These are phyloP conservation scores for Tapirus indicus DNA, from an alignment of 2,797 vertebrate species.

Conservation along the genomic window DNA sequence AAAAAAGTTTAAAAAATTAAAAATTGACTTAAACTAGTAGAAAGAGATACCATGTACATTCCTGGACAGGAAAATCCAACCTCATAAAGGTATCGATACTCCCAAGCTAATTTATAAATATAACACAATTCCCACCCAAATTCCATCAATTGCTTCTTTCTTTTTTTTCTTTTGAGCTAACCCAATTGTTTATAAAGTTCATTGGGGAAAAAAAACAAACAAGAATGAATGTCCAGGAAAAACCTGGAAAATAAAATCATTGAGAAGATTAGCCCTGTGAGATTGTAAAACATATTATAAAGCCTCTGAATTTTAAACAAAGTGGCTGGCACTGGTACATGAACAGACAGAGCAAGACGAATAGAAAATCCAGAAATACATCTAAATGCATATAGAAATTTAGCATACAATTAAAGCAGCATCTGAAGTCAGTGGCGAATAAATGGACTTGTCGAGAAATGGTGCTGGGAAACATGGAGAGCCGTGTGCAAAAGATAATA, in stretches of 20 bases:
- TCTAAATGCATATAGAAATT: not conserved
- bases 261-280: not conserved
- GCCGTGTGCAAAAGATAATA: not conserved
- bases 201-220: not conserved
- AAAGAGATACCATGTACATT: not conserved
- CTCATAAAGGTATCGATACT: not conserved
- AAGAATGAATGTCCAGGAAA: not conserved
- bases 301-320: not conserved
- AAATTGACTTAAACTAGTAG: not conserved
- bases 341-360: not conserved
- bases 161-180: not conserved
- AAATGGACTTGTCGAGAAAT: not conserved
- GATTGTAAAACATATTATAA: not conserved
- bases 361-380: not conserved
- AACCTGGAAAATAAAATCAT: not conserved
- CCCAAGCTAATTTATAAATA: not conserved
- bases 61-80: not conserved
- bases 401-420: not conserved
- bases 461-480: not conserved
- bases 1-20: not conserved
- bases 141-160: not conserved
- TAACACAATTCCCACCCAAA: not conserved
- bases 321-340: not conserved
- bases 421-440: not conserved
- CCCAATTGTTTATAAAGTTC: not conserved